Conservation (phyloP, 2,888 invertebrate genomes). For the Parasteatoda lunata region DNA sequence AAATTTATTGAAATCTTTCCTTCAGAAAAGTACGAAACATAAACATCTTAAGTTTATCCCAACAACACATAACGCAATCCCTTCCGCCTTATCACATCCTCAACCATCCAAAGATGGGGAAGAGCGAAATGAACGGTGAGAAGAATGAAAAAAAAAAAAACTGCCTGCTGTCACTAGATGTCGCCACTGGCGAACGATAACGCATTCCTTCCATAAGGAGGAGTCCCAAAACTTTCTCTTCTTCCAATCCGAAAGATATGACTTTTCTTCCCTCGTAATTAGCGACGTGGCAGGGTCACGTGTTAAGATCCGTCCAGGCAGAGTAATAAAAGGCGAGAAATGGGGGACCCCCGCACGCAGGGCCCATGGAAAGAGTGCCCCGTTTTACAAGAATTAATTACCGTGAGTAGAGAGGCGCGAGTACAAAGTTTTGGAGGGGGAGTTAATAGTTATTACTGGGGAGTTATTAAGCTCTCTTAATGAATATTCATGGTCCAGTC, state of each 20-base stretch:
- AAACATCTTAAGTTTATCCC: no score
- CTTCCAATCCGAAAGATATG: slow-evolving; percentile 28
- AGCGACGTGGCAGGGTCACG: slow-evolving; percentile 54
- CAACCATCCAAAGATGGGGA: neutral
- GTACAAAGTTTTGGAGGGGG: slow-evolving; percentile 62
- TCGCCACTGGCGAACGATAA: slow-evolving; percentile 52
- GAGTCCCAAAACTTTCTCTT: slow-evolving; percentile 19
- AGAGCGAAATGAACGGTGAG: neutral
- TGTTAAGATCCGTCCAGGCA: slow-evolving; percentile 55
- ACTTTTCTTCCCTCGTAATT: slow-evolving; percentile 56
- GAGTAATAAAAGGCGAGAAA: slow-evolving; percentile 66
- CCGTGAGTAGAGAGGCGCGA: slow-evolving; percentile 57
- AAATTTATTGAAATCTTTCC: no score
- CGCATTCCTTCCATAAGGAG: slow-evolving; percentile 7
- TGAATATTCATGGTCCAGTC: slow-evolving; percentile 69
- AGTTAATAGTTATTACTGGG: slow-evolving; percentile 70
- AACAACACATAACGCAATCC: neutral
- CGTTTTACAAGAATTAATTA: slow-evolving; percentile 66
- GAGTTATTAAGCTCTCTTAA: slow-evolving; percentile 69
- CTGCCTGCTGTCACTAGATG: slow-evolving; percentile 52
- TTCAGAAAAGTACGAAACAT: no score
- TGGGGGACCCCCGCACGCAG: slow-evolving; percentile 49
- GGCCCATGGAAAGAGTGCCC: slow-evolving; percentile 47
- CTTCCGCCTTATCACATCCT: neutral
- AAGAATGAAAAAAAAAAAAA: neutral